Conservation (phyloP, 2,797 vertebrate species). For the Sebastes kiyomatsui region DNA sequence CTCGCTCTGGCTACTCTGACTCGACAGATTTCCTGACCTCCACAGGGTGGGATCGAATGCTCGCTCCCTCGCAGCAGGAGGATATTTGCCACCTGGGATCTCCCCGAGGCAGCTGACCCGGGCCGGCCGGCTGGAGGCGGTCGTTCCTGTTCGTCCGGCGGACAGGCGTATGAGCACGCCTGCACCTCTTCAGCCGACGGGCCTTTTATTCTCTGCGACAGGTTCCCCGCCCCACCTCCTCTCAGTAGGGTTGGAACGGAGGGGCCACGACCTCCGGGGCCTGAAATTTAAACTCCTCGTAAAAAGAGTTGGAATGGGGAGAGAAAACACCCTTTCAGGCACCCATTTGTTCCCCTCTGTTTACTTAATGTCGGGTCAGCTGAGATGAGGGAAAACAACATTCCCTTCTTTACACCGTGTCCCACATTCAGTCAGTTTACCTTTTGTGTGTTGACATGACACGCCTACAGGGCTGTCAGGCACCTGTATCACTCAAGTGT, state of each 20-base stretch:
- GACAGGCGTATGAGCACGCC: constrained; percentile 51
- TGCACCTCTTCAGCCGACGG: constrained; percentile 71
- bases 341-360: constrained; percentile 26
- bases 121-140: constrained; percentile 41
- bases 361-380: constrained; percentile 59
- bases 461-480: constrained; percentile 33
- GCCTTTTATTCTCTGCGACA: constrained; percentile 74
- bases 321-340: constrained; percentile 63
- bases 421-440: constrained; percentile 37
- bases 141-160: constrained; percentile 40
- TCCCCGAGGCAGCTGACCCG: constrained; percentile 57
- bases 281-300: constrained; percentile 75
- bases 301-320: constrained; percentile 55
- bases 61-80: constrained; percentile 23
- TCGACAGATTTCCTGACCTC: constrained; percentile 47
- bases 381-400: constrained; percentile 56
- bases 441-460: constrained; percentile 45
- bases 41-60: constrained; percentile 39
- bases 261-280: constrained; percentile 63
- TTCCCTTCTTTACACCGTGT: constrained; percentile 13
- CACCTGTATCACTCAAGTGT: constrained; percentile 8
- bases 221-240: constrained; percentile 70
- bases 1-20: constrained; percentile 42
- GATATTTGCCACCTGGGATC: constrained; percentile 71
- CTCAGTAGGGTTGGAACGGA: constrained; percentile 60